Evolutionary conservation across 2,113 vertebrate species (phyloP).

Genomic region (Hassar affinis): DNA sequence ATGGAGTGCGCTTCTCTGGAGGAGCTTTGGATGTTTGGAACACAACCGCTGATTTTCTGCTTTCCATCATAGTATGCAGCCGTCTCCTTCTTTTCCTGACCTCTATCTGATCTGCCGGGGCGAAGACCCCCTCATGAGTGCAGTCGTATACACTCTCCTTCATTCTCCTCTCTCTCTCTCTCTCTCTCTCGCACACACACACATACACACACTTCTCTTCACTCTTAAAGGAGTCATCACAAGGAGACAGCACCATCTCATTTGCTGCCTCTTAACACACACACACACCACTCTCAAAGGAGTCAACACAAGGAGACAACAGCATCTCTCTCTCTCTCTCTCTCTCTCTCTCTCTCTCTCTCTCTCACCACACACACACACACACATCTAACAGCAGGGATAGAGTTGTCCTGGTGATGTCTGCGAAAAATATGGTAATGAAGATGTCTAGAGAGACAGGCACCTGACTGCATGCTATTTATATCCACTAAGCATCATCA

Average conservation of each 20-base stretch:
- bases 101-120: conserved; percentile 10
- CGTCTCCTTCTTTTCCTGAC: conserved; percentile 4
- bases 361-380: not conserved
- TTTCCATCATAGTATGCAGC: conserved; percentile 10
- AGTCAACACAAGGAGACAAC: not conserved
- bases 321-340: not conserved
- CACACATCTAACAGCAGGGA: conserved; percentile 13
- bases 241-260: not conserved
- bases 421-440: conserved; percentile 33
- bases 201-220: not conserved
- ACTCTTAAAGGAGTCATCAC: not conserved
- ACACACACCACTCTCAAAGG: conserved; percentile 13
- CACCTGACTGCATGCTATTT: conserved; percentile 30
- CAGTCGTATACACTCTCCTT: not conserved
- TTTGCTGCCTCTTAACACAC: not conserved
- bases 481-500: conserved; percentile 10
- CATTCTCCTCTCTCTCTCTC: not conserved
- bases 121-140: conserved; percentile 18
- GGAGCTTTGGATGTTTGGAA: conserved; percentile 4
- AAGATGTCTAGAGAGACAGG: conserved; percentile 37
- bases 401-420: conserved; percentile 31
- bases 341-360: not conserved
- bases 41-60: not conserved
- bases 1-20: not conserved
- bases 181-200: not conserved